These are phyloP conservation scores for Tachysurus vachellii DNA, from an alignment of 2,113 vertebrate species.

Conservation along the genomic window DNA sequence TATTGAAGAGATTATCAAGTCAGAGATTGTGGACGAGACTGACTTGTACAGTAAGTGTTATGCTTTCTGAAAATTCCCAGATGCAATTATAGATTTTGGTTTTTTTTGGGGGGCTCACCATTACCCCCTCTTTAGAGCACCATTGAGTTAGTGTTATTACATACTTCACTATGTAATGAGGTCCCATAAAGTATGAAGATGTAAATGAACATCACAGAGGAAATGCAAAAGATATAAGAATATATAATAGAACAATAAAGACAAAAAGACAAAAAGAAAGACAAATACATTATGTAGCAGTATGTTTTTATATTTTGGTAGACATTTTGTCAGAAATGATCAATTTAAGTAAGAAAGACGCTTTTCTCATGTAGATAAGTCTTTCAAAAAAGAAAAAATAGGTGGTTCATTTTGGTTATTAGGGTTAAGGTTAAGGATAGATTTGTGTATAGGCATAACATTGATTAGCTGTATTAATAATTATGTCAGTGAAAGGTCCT, in stretches of 20 bases:
- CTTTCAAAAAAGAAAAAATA: no score
- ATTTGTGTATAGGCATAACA: neutral
- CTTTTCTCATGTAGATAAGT: no score
- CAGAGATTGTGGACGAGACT: constrained; percentile 96
- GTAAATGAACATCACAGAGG: neutral
- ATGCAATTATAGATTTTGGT: neutral
- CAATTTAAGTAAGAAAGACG: no score
- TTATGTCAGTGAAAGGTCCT: neutral
- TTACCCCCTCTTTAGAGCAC: neutral
- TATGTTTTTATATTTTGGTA: neutral
- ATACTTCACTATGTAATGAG: neutral
- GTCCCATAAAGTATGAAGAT: neutral
- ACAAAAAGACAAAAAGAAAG: neutral
- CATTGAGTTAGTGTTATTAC: neutral
- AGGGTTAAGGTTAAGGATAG: neutral
- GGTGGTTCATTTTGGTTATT: neutral
- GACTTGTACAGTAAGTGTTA: constrained; percentile 90
- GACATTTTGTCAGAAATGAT: no score
- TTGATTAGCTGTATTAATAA: neutral
- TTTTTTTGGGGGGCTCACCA: neutral
- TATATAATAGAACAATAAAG: neutral
- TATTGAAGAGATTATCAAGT: constrained; percentile 84
- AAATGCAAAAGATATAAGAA: neutral
- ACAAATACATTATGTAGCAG: neutral
- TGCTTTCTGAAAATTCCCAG: neutral